Base-by-base conservation (phyloP, 2,888 invertebrate genomes). In the Napeogenes sylphis region DNA sequence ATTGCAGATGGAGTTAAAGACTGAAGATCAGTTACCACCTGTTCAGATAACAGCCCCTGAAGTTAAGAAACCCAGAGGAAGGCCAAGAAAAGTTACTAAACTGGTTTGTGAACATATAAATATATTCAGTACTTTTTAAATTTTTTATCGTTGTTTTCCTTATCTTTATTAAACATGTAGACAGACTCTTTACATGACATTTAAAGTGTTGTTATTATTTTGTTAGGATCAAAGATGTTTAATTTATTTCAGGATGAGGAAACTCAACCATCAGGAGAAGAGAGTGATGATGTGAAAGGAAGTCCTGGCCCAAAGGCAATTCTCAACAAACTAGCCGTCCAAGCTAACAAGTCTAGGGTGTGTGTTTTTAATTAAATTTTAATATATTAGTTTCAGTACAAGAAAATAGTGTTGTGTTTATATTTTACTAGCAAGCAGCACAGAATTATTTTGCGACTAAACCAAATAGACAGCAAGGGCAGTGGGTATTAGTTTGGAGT, bases 21-120 rank as follows among this genome's bases (percentile, higher is more conserved):
- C 83, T 75, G 87, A 87, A 71, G 90, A 87, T 70, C 89, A 87
- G 75, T 75, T 83, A 51, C 88, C 88, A 12, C 89, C 87, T 56
- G 84, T 84, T 32, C 86, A 87, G 71, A 73, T 79, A 59, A 80
- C 82, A 46, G 66, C 73, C 53, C 71, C 72, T 30, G 68, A 71
- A 68, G 70, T 69, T 8, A 87, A 75, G 66, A 84, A 76, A 73
- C 51, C 51, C 30, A 80, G 89, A 32, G 90, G 90, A 53, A 77
- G 90, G 66, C 87, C 90, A 33, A 82, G 77, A 63, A 90, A 89
- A 70, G 58, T 68, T 3, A 46, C 38, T 35, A 84, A 80, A 74
- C 70, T 74, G 68, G 86, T 86, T 76, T 68, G 77, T 73, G 57
- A 55, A 45, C 38, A 54, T 53, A 12, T 13, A 35, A 5, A 42